phyloP scores from a whole-genome alignment of 2,888 invertebrate genomes.

The Sipha maydis region DNA sequence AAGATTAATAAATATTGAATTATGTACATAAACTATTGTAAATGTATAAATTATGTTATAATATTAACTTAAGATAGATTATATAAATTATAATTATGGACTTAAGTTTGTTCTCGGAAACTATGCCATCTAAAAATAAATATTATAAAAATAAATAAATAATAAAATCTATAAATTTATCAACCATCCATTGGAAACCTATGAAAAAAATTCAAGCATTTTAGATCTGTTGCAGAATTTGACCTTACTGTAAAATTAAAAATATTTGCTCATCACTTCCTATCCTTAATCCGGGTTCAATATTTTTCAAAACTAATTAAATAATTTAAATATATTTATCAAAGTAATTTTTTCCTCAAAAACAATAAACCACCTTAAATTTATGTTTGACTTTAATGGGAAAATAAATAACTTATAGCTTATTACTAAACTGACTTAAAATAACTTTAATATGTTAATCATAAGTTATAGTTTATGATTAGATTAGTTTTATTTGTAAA shows the following conservation, averaged over 20 bases:
- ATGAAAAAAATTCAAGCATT: neutral
- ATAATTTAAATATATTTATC: neutral
- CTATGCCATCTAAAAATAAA: neutral
- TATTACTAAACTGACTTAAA: neutral
- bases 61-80: neutral
- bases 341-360: neutral
- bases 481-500: neutral
- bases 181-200: constrained; percentile 25
- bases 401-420: neutral
- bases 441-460: neutral
- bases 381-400: neutral
- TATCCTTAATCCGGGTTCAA: neutral
- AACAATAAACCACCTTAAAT: constrained; percentile 48
- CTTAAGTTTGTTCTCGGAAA: neutral
- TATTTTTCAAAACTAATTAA: neutral
- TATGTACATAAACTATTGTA: neutral
- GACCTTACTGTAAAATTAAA: neutral
- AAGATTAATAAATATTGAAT: neutral
- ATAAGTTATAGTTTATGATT: neutral
- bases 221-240: neutral
- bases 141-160: neutral
- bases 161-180: constrained; percentile 25
- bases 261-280: neutral
- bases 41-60: neutral
- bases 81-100: neutral